These are phyloP conservation scores for Henicopernis longicauda DNA, from an alignment of 2,113 vertebrate species.

Conservation along the genomic window DNA sequence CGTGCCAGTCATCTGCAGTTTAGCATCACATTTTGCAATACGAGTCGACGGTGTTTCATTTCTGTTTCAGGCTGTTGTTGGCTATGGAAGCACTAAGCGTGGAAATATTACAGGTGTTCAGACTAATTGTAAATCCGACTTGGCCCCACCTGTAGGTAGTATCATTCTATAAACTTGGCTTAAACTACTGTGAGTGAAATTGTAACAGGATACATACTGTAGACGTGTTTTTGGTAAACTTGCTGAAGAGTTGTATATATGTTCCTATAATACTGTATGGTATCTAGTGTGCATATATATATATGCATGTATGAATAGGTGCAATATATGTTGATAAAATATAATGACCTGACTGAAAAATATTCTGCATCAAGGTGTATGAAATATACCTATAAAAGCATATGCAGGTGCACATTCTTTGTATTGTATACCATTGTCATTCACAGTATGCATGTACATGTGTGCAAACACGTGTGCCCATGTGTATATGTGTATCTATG, in stretches of 20 bases:
- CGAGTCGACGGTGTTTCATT: background rate
- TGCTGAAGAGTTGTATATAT: background rate
- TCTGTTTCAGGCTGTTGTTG: background rate
- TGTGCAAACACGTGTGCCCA: background rate
- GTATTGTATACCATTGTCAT: background rate
- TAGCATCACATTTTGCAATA: background rate
- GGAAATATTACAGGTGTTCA: background rate
- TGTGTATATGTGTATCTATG: background rate
- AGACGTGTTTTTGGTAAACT: background rate
- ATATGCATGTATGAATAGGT: background rate
- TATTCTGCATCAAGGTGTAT: background rate
- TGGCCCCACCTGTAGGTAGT: background rate
- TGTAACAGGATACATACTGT: background rate
- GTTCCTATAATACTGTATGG: background rate
- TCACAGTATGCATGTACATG: background rate
- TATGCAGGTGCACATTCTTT: background rate
- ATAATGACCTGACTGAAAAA: background rate
- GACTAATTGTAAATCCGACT: background rate
- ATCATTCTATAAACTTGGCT: background rate
- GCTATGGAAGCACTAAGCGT: background rate
- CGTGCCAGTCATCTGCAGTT: background rate
- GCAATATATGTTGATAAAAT: background rate
- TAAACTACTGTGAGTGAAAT: background rate
- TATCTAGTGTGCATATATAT: background rate
- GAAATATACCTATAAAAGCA: background rate